Base-by-base conservation (phyloP, 2,888 invertebrate genomes). In the Resseliella maxima region DNA sequence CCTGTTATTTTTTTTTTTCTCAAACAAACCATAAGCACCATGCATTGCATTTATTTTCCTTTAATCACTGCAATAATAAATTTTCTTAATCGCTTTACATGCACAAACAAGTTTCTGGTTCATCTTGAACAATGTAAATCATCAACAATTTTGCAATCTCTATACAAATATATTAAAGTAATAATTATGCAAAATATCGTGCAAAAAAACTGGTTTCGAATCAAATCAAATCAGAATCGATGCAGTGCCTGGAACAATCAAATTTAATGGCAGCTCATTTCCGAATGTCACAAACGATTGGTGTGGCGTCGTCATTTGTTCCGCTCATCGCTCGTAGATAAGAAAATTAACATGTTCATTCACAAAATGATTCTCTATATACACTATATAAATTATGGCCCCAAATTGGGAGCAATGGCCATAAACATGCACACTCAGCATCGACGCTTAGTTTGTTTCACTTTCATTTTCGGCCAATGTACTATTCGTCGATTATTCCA, bases 231-330 rank as follows among this genome's bases (percentile, higher is more conserved):
- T 72, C 72, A 72, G 72, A 72, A 72, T 72, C 24, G n/a, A 6
- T 50, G 8, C 3, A 72, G 10, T 0, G 72, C 3, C 2, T 72
- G 59, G 59, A 3, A 59, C 31, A 72, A 72, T 72, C 72, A 72
- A 31, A 72, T 72, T 72, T 72, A 72, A 72, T 72, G 72, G n/a
- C n/a, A 72, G 72, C 72, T 31, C 72, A 72, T 72, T 72, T 72
- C 72, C 72, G 35, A 72, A 72, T 59, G 59, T 59, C 59, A 59
- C 72, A 31, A n/a, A 59, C 18, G 10, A 59, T 18, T 59, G 5
- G 24, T 59, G 24, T 8, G 18, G 72, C 27, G 72, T n/a, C n/a
- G n/a, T n/a, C 27, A 72, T 72, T 72, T 72, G 31, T 72, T 72
- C n/a, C 72, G 59, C 3, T 59, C 59, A 72, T 15, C 72, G 72